These are phyloP conservation scores for Leptopilina myrica DNA, from an alignment of 2,888 invertebrate genomes.

Conservation along the genomic window DNA sequence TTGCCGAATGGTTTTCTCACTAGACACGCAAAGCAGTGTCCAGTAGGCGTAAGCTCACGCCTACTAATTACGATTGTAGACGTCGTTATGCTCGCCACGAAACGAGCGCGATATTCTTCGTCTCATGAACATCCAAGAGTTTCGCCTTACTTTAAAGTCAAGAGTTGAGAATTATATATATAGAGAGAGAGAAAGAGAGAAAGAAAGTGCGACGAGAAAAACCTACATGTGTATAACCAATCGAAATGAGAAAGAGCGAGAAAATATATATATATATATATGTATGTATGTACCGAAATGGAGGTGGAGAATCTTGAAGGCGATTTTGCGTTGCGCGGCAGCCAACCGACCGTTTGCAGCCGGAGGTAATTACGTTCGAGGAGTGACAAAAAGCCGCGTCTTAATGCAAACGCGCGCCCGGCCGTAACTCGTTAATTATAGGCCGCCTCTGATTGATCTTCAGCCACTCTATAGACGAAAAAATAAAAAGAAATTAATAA, in stretches of 20 bases:
- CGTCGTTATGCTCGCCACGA: slow-evolving; percentile 65
- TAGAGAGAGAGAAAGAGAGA: slow-evolving; percentile 42
- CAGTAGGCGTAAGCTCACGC: slow-evolving; percentile 74
- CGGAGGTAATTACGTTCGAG: slow-evolving; percentile 68
- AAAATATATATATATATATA: too few species aligned
- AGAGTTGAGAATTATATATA: too few species aligned
- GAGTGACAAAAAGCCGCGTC: slow-evolving; percentile 76
- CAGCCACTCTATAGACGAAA: slow-evolving; percentile 57
- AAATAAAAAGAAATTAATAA: slow-evolving; percentile 8
- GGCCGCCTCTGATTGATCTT: slow-evolving; percentile 76
- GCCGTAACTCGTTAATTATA: slow-evolving; percentile 76
- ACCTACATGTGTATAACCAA: slow-evolving; percentile 71
- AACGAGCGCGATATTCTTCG: slow-evolving; percentile 48
- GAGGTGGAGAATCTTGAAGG: slow-evolving; percentile 51
- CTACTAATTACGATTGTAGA: slow-evolving; percentile 73
- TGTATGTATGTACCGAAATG: slow-evolving; percentile 40
- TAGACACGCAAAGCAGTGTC: slow-evolving; percentile 59
- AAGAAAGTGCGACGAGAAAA: slow-evolving; percentile 67
- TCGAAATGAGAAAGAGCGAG: slow-evolving; percentile 65
- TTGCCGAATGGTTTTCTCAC: slow-evolving; percentile 57
- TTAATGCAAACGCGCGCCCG: slow-evolving; percentile 73
- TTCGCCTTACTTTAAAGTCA: slow-evolving; percentile 36
- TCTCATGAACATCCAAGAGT: slow-evolving; percentile 44
- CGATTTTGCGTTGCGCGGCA: slow-evolving; percentile 49
- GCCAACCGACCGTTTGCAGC: slow-evolving; percentile 61